These are phyloP conservation scores for Cryptoblepharus egeriae DNA, from an alignment of 2,797 vertebrate genomes.

Conservation along the genomic window DNA sequence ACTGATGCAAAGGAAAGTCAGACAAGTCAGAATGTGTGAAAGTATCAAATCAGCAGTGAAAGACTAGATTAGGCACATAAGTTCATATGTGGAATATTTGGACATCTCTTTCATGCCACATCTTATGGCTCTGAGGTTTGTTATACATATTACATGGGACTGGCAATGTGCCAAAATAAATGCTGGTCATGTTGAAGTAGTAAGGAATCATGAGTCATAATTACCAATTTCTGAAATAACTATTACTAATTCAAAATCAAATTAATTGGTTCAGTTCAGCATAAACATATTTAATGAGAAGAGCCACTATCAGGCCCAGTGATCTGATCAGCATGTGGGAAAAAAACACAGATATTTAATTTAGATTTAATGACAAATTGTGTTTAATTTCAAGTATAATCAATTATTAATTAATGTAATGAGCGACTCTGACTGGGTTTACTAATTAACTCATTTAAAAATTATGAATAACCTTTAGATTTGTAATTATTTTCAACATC, in stretches of 20 bases:
- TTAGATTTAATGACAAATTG: constrained; percentile 98
- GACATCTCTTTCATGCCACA: neutral
- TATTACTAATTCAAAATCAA: constrained; percentile 84
- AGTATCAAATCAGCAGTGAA: neutral
- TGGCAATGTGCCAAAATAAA: constrained; percentile 69
- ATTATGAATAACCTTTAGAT: constrained; percentile 94
- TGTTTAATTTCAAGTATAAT: constrained; percentile 99
- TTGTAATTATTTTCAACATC: constrained; percentile 83
- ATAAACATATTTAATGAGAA: constrained; percentile 90
- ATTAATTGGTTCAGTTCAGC: constrained; percentile 76
- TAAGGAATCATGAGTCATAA: constrained; percentile 85
- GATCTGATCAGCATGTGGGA: constrained; percentile 86
- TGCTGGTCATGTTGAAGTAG: constrained; percentile 76
- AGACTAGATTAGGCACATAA: neutral
- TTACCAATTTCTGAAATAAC: constrained; percentile 83
- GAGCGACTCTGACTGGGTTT: constrained; percentile 89
- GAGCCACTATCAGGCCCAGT: constrained; percentile 81
- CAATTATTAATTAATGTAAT: constrained; percentile 98
- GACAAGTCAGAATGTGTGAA: neutral
- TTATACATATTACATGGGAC: constrained; percentile 27
- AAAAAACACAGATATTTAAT: constrained; percentile 90
- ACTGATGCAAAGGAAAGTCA: too few relatives aligned
- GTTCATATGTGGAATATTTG: neutral
- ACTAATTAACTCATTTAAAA: constrained; percentile 98
- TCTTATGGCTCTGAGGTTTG: constrained; percentile 29